phyloP scores from a whole-genome alignment of 1,140 invertebrate genomes.

The Eumaeus atala region DNA sequence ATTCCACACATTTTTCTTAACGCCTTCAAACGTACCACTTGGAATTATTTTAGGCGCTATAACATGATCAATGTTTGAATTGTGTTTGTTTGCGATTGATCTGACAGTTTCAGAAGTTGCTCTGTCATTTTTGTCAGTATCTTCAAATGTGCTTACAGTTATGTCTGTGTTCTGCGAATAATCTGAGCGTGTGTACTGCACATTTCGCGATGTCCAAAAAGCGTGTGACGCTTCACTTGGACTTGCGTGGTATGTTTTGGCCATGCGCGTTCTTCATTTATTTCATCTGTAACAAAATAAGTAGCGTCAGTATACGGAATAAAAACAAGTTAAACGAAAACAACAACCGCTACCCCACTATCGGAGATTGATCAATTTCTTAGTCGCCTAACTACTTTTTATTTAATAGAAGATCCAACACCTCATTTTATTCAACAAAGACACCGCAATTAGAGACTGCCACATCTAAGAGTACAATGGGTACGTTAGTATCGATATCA shows the following conservation, averaged over 20 bases:
- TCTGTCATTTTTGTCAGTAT: constrained; percentile 18
- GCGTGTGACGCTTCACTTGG: constrained; percentile 62
- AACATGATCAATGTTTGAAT: constrained; percentile 30
- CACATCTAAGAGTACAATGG: constrained; percentile 57
- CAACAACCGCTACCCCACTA: constrained; percentile 27
- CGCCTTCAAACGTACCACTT: constrained; percentile 39
- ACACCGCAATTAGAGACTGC: constrained; percentile 64
- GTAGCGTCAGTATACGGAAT: constrained; percentile 15
- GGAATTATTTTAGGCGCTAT: constrained; percentile 39
- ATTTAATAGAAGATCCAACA: constrained; percentile 71
- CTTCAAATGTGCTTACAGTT: constrained; percentile 30
- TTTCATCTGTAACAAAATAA: constrained; percentile 62
- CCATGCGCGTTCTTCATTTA: constrained; percentile 61
- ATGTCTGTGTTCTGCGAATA: constrained; percentile 24
- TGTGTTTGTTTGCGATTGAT: constrained; percentile 18
- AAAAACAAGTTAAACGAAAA: constrained; percentile 29
- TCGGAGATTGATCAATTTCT: constrained; percentile 37
- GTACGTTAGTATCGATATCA: constrained; percentile 61
- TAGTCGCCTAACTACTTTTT: constrained; percentile 59
- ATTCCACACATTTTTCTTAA: constrained; percentile 63
- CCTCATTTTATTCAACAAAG: constrained; percentile 72
- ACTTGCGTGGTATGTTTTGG: constrained; percentile 53
- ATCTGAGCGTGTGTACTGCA: constrained; percentile 29
- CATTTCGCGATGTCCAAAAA: constrained; percentile 57
- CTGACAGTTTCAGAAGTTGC: constrained; percentile 16